phyloP scores from a whole-genome alignment of 2,797 vertebrate genomes.

The Gallinago nigripennis region DNA sequence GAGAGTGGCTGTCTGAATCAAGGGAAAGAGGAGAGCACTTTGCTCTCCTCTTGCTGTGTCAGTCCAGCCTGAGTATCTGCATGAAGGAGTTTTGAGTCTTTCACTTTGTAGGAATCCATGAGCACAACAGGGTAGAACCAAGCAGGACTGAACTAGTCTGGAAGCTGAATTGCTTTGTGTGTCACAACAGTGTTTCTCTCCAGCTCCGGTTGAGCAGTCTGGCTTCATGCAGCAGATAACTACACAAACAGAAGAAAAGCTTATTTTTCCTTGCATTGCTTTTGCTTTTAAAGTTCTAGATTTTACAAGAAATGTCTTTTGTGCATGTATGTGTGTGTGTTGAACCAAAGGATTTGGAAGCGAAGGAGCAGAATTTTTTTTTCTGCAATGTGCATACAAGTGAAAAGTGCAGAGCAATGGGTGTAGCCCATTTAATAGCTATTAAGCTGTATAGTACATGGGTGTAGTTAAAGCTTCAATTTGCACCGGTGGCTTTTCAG shows the following conservation, averaged over 20 bases:
- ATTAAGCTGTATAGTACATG: not conserved
- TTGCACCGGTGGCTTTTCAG: conserved; percentile 6
- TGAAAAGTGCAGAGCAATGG: not conserved
- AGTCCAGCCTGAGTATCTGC: conserved; percentile 5
- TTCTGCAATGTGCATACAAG: fast-evolving
- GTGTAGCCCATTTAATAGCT: not conserved
- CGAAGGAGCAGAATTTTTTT: not conserved
- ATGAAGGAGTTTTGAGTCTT: conserved; percentile 3
- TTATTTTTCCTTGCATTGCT: not conserved
- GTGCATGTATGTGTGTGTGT: not conserved
- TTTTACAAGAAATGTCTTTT: not conserved
- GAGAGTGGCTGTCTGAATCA: not conserved
- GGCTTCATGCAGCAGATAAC: not conserved
- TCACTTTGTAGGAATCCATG: conserved; percentile 34
- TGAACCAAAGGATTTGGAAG: not conserved
- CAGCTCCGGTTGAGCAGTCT: not conserved
- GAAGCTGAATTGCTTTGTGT: conserved; percentile 34
- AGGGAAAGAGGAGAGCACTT: not conserved
- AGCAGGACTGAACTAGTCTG: conserved; percentile 45
- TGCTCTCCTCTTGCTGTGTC: not conserved
- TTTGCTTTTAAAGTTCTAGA: not conserved
- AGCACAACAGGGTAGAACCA: conserved; percentile 3
- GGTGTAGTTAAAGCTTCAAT: not conserved
- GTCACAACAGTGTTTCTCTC: conserved; percentile 1
- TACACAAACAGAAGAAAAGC: not conserved